A percentile compares a stretch with the other conserved stretches of the same genome.
These are phyloP conservation scores for Paraescarpia echinospica DNA, from an alignment of 1,140 invertebrate species.

Conservation along the genomic window DNA sequence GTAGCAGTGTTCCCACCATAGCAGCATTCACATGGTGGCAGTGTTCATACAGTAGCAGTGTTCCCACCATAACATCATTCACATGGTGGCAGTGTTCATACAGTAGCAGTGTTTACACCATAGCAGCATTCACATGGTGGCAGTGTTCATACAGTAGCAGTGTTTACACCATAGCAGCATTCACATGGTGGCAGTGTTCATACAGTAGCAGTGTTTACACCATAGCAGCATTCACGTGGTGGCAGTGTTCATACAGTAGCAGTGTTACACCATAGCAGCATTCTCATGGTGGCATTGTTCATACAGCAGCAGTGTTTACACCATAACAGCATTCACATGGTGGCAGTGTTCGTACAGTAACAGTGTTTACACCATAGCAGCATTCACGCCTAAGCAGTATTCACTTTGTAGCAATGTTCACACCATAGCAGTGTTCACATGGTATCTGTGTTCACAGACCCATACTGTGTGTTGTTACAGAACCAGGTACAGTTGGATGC, in stretches of 20 bases:
- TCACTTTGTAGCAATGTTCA: not conserved
- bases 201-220: too few species aligned
- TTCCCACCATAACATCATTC: not conserved
- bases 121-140: too few species aligned
- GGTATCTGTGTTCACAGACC: not conserved
- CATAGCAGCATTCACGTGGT: not conserved
- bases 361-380: not conserved
- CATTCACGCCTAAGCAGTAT: not conserved
- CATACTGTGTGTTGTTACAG: not conserved
- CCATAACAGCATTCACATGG: not conserved
- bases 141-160: too few species aligned
- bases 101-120: not conserved
- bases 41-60: not conserved
- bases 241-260: not conserved
- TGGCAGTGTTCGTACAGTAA: not conserved
- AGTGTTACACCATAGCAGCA: not conserved
- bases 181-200: too few species aligned
- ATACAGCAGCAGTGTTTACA: not conserved
- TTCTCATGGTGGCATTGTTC: not conserved
- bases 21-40: not conserved
- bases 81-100: not conserved
- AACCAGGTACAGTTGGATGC: too few species aligned
- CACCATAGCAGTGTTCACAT: not conserved
- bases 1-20: not conserved
- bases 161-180: too few species aligned